These are phyloP conservation scores for Athene cunicularia DNA, from an alignment of 2,113 vertebrate species.

Conservation along the genomic window DNA sequence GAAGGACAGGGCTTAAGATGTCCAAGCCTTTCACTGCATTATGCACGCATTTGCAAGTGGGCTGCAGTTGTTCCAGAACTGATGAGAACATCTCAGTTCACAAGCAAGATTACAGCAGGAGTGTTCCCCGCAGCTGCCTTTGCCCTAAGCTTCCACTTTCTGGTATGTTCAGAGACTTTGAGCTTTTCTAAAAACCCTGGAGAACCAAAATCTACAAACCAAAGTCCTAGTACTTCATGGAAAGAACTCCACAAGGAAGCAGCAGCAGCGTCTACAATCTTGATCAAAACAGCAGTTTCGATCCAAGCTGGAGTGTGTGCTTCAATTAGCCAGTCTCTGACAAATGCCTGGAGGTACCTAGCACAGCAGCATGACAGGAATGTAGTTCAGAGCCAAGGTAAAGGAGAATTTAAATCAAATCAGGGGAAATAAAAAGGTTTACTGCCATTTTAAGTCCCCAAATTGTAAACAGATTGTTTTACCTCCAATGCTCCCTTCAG, in stretches of 20 bases:
- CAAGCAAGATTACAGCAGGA: background rate
- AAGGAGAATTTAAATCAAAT: conserved; percentile 36
- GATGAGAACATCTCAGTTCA: background rate
- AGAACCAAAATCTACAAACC: background rate
- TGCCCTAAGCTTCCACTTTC: background rate
- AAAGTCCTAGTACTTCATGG: background rate
- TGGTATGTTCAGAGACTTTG: background rate
- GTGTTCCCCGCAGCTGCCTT: background rate
- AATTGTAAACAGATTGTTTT: background rate
- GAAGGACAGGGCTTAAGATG: background rate
- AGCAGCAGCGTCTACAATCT: background rate
- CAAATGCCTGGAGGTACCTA: background rate
- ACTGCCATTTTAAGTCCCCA: conserved; percentile 5
- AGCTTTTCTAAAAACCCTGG: background rate
- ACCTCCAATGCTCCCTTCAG: background rate
- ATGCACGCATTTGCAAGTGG: background rate
- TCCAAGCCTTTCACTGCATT: background rate
- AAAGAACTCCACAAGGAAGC: background rate
- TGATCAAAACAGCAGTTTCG: background rate
- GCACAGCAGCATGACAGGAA: background rate
- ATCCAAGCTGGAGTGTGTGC: background rate
- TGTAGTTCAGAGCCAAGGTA: conserved; percentile 5
- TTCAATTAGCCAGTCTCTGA: background rate
- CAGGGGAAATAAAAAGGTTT: background rate
- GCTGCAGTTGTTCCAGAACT: background rate